These are phyloP conservation scores for Rhinoderma darwinii DNA, from an alignment of 2,113 vertebrate species.

Conservation along the genomic window DNA sequence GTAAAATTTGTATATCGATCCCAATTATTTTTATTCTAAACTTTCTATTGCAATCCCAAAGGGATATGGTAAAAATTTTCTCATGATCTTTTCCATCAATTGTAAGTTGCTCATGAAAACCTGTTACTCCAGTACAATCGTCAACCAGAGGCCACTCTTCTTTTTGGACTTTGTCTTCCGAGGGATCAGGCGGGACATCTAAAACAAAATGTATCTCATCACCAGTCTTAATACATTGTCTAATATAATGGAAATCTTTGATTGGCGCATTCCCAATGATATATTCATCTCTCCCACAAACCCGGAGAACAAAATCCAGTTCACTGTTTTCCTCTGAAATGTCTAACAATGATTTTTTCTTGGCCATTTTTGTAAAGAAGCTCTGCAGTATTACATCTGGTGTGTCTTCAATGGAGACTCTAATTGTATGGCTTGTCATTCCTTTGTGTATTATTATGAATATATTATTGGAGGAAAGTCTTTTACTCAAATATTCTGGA, in stretches of 20 bases:
- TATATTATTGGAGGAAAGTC: conserved; percentile 83
- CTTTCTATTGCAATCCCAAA: conserved; percentile 96
- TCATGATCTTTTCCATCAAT: conserved; percentile 95
- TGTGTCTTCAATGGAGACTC: conserved; percentile 89
- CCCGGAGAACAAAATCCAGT: conserved; percentile 87
- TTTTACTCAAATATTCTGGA: conserved; percentile 85
- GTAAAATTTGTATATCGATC: conserved; percentile 90
- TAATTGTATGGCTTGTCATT: conserved; percentile 91
- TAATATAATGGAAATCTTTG: conserved; percentile 92
- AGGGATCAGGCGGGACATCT: conserved; percentile 81
- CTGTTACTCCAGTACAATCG: conserved; percentile 93
- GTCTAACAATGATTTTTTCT: conserved; percentile 88
- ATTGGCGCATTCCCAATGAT: conserved; percentile 87
- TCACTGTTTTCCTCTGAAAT: conserved; percentile 85
- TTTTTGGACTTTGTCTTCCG: conserved; percentile 85
- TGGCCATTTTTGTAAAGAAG: conserved; percentile 90
- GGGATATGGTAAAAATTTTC: conserved; percentile 93
- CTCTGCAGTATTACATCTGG: conserved; percentile 84
- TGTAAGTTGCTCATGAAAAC: conserved; percentile 95
- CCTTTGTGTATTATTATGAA: conserved; percentile 88
- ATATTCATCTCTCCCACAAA: conserved; percentile 95
- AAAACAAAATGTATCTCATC: conserved; percentile 95
- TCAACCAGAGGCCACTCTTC: conserved; percentile 97
- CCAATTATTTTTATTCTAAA: conserved; percentile 94
- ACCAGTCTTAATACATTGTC: conserved; percentile 91